A percentile compares a stretch with the other conserved stretches of the same genome.
phyloP scores from a whole-genome alignment of 2,113 vertebrate species.

The Oncorhynchus tshawytscha region DNA sequence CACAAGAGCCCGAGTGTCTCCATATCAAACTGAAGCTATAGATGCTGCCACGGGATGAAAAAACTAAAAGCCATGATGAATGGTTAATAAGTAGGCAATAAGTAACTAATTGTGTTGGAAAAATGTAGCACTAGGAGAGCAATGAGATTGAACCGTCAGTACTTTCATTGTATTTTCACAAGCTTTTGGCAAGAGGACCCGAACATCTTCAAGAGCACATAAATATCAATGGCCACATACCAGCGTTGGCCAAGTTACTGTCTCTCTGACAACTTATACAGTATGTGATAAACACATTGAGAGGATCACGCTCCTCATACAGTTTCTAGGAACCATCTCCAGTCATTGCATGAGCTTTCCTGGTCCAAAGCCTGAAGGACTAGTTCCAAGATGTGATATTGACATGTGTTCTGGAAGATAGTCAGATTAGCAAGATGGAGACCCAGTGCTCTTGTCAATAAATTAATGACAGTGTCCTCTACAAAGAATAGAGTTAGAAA shows the following conservation, averaged over 20 bases:
- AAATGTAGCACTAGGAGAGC: not conserved
- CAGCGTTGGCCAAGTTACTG: not conserved
- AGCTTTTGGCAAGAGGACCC: not conserved
- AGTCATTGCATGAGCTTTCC: slow-evolving; percentile 12
- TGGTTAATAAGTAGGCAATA: not conserved
- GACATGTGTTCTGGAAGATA: slow-evolving; percentile 10
- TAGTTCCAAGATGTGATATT: slow-evolving; percentile 12
- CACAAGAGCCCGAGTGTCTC: not conserved
- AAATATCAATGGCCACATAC: not conserved
- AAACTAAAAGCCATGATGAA: not conserved
- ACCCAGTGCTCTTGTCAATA: not conserved
- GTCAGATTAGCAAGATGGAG: slow-evolving; percentile 7
- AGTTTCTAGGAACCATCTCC: slow-evolving; percentile 7
- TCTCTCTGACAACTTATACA: not conserved
- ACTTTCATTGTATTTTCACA: not conserved
- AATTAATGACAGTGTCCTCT: not conserved
- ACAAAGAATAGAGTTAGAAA: not conserved
- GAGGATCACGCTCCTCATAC: not conserved
- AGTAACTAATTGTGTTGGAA: slow-evolving; percentile 3
- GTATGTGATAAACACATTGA: slow-evolving; percentile 15
- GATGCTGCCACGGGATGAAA: not conserved
- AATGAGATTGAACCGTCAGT: slow-evolving; percentile 1
- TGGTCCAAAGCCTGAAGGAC: not conserved
- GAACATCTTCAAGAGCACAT: not conserved
- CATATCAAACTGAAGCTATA: not conserved